These are phyloP conservation scores for Caloenas nicobarica DNA, from an alignment of 2,113 vertebrate genomes.

Conservation along the genomic window DNA sequence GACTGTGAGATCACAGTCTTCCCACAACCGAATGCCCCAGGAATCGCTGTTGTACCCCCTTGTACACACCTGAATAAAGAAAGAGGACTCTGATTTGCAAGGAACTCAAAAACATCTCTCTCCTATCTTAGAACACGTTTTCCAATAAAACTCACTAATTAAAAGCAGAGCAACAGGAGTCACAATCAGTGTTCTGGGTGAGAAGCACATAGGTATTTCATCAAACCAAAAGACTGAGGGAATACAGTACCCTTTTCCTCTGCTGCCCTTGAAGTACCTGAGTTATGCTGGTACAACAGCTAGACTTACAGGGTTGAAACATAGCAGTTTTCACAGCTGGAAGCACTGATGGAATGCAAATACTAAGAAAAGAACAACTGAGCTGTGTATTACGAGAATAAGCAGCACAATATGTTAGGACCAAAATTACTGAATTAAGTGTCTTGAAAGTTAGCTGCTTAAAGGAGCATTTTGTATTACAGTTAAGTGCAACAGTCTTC, in stretches of 20 bases:
- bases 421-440: not conserved
- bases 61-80: conserved; percentile 89
- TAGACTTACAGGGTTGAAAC: not conserved
- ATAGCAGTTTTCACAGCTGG: not conserved
- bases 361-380: not conserved
- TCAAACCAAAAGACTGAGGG: not conserved
- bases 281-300: not conserved
- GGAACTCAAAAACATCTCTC: not conserved
- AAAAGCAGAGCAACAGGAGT: not conserved
- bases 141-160: not conserved
- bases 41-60: conserved; percentile 96
- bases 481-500: not conserved
- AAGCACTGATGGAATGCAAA: not conserved
- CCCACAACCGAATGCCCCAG: conserved; percentile 95
- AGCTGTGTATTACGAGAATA: not conserved
- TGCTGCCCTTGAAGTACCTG: not conserved
- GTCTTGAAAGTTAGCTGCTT: not conserved
- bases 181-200: not conserved
- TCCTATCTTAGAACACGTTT: not conserved
- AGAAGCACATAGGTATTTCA: not conserved
- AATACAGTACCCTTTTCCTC: not conserved
- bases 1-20: conserved; percentile 99
- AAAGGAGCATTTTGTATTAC: not conserved
- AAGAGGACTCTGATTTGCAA: conserved; percentile 19
- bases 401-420: not conserved